A percentile compares a stretch with the other conserved stretches of the same genome.
phyloP scores from a whole-genome alignment of 1,140 invertebrate genomes.

The Euschistus heros region DNA sequence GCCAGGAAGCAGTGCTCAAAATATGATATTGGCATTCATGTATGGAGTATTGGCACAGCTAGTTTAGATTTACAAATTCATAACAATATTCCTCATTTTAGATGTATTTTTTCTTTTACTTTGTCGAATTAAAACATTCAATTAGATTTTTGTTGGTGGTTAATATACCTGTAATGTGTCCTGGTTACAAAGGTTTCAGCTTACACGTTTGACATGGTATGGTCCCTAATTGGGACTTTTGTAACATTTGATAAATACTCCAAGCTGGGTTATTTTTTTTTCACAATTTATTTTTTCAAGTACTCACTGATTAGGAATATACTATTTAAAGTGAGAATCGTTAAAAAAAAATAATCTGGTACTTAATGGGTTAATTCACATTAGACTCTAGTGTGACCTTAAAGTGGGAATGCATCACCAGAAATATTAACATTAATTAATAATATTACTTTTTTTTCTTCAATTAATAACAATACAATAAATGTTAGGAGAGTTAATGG shows the following conservation, averaged over 20 bases:
- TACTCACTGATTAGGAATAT: background rate
- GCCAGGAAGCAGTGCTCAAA: slow-evolving; percentile 27
- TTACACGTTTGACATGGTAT: too few species aligned
- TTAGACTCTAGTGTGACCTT: too few species aligned
- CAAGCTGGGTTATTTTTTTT: background rate
- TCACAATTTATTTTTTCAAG: background rate
- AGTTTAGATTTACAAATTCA: background rate
- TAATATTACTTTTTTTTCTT: too few species aligned
- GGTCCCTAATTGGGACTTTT: too few species aligned
- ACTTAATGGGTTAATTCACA: background rate
- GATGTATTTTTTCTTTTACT: background rate
- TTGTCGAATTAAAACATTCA: background rate
- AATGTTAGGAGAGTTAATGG: too few species aligned
- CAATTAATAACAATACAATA: too few species aligned
- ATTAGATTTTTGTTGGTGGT: background rate
- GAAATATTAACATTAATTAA: too few species aligned
- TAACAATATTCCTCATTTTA: background rate
- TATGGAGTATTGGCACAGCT: slow-evolving; percentile 17
- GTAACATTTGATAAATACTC: background rate
- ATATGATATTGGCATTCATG: slow-evolving; percentile 18
- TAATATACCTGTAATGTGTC: too few species aligned
- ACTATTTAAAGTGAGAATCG: background rate
- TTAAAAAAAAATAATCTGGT: background rate
- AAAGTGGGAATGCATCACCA: too few species aligned
- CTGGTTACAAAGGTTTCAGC: too few species aligned